Percentiles rank a stretch among this genome's conserved stretches.
Conservation (phyloP, 2,113 vertebrate genomes). For the Campylomormyrus tamandua region DNA sequence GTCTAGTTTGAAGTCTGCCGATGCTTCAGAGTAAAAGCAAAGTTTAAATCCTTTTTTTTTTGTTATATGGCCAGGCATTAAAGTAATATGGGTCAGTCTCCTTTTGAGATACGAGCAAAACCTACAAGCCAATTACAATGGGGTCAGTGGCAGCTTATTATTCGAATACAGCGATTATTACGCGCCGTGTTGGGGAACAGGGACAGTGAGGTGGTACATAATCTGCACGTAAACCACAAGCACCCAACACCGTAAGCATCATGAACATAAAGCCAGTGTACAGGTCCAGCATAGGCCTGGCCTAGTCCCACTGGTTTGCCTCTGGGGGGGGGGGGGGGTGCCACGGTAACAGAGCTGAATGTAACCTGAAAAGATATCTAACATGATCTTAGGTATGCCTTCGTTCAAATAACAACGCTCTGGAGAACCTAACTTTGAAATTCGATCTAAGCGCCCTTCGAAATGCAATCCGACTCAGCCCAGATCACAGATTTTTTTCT, state of each 20-base stretch:
- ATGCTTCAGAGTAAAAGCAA: background rate
- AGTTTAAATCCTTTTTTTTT: background rate
- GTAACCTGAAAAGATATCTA: background rate
- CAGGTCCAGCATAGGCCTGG: background rate
- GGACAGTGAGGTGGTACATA: background rate
- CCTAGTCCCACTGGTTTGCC: background rate
- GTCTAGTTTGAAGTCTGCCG: background rate
- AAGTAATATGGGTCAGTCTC: conserved; percentile 6
- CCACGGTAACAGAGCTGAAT: background rate
- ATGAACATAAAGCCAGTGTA: background rate
- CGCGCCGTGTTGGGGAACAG: background rate
- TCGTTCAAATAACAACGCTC: conserved; percentile 1
- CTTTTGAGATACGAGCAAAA: background rate
- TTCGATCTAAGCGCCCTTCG: background rate
- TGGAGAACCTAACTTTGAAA: background rate
- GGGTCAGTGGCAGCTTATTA: background rate
- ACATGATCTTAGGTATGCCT: conserved; percentile 1
- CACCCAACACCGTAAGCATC: background rate
- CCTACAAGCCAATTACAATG: background rate
- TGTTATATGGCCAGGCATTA: background rate
- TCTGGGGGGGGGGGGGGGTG: background rate
- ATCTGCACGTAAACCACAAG: background rate
- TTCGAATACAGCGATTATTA: conserved; percentile 11
- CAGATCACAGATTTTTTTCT: background rate
- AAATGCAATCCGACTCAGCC: background rate